Evolutionary conservation across 2,888 invertebrate species (phyloP).

Genomic region (Cremastinae sp.): DNA sequence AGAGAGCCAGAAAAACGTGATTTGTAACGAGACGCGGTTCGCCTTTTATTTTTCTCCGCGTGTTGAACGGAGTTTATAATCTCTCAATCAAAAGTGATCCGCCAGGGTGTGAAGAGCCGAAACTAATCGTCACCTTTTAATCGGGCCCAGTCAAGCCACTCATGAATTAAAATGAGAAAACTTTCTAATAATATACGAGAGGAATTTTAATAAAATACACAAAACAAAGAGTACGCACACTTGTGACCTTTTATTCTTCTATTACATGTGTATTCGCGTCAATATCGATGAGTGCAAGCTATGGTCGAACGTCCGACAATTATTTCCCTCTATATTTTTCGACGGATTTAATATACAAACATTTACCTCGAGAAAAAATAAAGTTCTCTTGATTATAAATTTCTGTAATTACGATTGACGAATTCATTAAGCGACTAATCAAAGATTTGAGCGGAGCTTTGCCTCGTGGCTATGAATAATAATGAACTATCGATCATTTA

Average conservation of each 20-base stretch:
- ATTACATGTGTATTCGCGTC: neutral
- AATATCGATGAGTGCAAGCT: neutral
- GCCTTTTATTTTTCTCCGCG: neutral
- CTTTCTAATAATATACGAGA: conserved; percentile 6
- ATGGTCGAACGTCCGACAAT: neutral
- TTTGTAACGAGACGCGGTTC: neutral
- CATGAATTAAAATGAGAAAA: conserved; percentile 5
- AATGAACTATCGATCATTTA: conserved; percentile 44
- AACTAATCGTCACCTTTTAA: conserved; percentile 56
- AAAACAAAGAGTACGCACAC: neutral
- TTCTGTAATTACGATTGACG: conserved; percentile 30
- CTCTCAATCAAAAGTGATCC: conserved; percentile 52
- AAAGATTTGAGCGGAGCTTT: conserved; percentile 2
- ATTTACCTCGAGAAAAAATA: neutral
- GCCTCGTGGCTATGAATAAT: conserved; percentile 36
- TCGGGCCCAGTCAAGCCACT: conserved; percentile 27
- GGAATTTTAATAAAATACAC: neutral
- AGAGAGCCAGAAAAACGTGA: conserved; percentile 2
- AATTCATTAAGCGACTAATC: conserved; percentile 35
- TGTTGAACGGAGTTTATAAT: conserved; percentile 33
- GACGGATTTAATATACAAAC: neutral
- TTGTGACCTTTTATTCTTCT: too few species aligned
- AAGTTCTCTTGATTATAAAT: neutral
- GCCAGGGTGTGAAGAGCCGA: conserved; percentile 47
- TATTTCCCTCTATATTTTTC: neutral